A percentile compares a stretch with the other conserved stretches of the same genome.
Conservation (phyloP, 2,797 vertebrate species). For the Protonibea diacanthus region DNA sequence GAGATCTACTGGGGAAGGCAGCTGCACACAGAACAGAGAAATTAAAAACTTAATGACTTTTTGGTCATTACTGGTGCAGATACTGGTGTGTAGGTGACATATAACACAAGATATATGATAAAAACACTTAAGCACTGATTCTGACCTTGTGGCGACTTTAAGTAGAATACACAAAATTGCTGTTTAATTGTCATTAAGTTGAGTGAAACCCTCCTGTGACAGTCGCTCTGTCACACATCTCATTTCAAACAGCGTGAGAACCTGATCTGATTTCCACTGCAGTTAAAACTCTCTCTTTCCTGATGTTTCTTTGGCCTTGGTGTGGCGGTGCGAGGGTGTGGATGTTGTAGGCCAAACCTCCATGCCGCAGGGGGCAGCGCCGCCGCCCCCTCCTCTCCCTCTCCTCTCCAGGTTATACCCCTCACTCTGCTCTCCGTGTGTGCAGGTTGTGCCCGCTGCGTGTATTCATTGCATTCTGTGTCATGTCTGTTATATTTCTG, state of each 20-base stretch:
- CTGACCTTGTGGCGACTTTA: neutral
- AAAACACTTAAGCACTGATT: too few relatives aligned
- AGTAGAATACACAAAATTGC: too few relatives aligned
- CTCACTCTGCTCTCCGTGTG: slow-evolving; percentile 62
- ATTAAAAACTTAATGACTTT: too few relatives aligned
- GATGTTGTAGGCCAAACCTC: slow-evolving; percentile 73
- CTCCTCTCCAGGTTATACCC: slow-evolving; percentile 81
- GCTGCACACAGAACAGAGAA: too few relatives aligned
- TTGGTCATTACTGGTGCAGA: too few relatives aligned
- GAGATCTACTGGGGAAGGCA: neutral
- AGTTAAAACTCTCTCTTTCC: slow-evolving; percentile 18
- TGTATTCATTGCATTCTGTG: slow-evolving; percentile 52
- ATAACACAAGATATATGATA: too few relatives aligned
- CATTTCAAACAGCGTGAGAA: neutral
- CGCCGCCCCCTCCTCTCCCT: slow-evolving; percentile 55
- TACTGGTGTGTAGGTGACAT: too few relatives aligned
- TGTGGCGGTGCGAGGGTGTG: slow-evolving; percentile 64
- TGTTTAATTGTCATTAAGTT: neutral
- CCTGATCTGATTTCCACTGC: slow-evolving; percentile 10
- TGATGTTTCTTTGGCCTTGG: slow-evolving; percentile 50
- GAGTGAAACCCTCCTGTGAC: neutral
- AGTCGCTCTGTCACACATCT: neutral
- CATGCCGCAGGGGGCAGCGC: slow-evolving; percentile 69
- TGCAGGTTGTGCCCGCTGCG: slow-evolving; percentile 55
- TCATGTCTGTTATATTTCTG: slow-evolving; percentile 31